phyloP scores from a whole-genome alignment of 2,113 vertebrate species.

The Aythya baeri region DNA sequence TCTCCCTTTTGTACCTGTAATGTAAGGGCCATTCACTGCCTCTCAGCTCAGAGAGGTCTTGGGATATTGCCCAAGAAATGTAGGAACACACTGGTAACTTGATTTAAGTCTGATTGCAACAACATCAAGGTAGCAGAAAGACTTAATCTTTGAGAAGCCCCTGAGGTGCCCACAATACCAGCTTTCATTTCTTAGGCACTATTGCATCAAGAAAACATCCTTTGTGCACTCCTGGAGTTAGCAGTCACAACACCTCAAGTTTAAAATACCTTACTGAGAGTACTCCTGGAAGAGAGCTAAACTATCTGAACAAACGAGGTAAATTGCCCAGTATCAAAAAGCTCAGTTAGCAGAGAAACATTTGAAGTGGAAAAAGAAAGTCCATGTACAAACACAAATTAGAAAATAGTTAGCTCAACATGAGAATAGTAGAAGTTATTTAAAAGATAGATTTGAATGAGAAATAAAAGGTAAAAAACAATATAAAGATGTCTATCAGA shows the following conservation, averaged over 20 bases:
- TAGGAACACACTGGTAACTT: rapidly evolving
- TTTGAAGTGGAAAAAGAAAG: not conserved
- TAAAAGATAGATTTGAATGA: too few relatives aligned
- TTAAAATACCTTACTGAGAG: not conserved
- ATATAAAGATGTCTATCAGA: rapidly evolving
- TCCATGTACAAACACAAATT: not conserved
- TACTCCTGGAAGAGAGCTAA: not conserved
- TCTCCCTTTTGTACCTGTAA: not conserved
- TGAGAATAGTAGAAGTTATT: too few relatives aligned
- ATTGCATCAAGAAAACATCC: rapidly evolving
- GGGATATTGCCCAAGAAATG: not conserved
- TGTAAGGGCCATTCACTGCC: not conserved
- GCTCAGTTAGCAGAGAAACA: not conserved
- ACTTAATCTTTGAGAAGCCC: not conserved
- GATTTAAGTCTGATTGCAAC: not conserved
- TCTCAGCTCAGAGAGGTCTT: not conserved
- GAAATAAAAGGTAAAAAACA: not conserved
- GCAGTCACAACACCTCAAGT: not conserved
- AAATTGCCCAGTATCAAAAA: not conserved
- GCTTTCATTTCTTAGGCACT: not conserved
- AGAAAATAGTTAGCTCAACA: too few relatives aligned
- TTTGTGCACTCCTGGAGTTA: not conserved
- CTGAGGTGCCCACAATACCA: not conserved
- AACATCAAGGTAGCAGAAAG: not conserved
- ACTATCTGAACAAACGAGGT: not conserved